Conservation (phyloP, 1,140 invertebrate genomes). For the Euwallacea similis region DNA sequence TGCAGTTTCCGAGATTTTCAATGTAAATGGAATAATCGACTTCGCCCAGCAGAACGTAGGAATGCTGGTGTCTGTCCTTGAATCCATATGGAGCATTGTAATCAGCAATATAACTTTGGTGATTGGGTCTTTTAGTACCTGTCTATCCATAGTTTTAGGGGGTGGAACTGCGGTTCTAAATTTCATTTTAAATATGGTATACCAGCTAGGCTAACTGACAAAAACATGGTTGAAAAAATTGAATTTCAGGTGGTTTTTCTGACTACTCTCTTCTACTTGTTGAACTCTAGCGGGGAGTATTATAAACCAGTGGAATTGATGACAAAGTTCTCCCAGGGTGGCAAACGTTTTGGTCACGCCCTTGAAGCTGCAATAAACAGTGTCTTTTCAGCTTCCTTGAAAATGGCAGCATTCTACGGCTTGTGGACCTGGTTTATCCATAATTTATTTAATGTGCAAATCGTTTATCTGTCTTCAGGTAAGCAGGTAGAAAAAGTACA, state of each 20-base stretch:
- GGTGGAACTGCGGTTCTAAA: conserved; percentile 93
- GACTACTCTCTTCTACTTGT: conserved; percentile 92
- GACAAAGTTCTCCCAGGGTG: conserved; percentile 71
- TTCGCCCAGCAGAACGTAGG: conserved; percentile 93
- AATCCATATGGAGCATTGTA: conserved; percentile 90
- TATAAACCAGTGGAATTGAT: conserved; percentile 92
- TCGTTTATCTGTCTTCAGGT: conserved; percentile 93
- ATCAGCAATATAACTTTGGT: conserved; percentile 92
- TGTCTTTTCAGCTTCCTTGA: conserved; percentile 92
- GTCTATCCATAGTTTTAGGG: conserved; percentile 84
- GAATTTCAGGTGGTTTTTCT: conserved; percentile 85
- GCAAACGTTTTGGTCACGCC: conserved; percentile 75
- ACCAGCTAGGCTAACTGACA: conserved; percentile 43
- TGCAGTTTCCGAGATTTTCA: conserved; percentile 64
- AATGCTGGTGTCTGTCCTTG: conserved; percentile 83
- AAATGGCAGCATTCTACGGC: conserved; percentile 96
- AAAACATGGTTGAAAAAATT: conserved; percentile 24
- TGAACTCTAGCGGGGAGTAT: conserved; percentile 83
- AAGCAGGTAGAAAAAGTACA: conserved; percentile 41
- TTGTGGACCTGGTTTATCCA: conserved; percentile 98
- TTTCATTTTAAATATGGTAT: conserved; percentile 88
- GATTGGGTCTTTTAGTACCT: conserved; percentile 80
- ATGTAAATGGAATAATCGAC: conserved; percentile 72
- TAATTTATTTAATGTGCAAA: conserved; percentile 90
- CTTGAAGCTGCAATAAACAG: conserved; percentile 73